These are phyloP conservation scores for Scaptomyza hsui DNA, from an alignment of 1,140 invertebrate genomes.

Conservation along the genomic window DNA sequence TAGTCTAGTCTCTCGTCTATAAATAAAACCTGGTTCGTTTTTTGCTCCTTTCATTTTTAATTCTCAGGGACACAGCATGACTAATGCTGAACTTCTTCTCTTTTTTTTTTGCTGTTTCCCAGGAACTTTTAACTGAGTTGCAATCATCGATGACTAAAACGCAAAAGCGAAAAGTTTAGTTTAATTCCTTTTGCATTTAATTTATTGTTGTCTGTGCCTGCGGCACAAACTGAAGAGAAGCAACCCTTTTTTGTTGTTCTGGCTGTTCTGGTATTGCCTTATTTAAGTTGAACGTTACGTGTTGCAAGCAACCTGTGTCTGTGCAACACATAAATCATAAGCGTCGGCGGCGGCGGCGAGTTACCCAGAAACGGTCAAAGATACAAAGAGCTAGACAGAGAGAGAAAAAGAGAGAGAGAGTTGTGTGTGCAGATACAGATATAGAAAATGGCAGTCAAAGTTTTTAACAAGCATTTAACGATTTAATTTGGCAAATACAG, in stretches of 20 bases:
- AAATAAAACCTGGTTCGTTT: not conserved
- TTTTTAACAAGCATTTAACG: slow-evolving; percentile 83
- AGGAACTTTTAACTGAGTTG: slow-evolving; percentile 53
- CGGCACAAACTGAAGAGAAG: slow-evolving; percentile 33
- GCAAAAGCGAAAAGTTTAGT: slow-evolving; percentile 61
- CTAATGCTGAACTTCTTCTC: slow-evolving; percentile 37
- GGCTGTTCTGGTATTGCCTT: slow-evolving; percentile 58
- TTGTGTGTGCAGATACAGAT: slow-evolving; percentile 35
- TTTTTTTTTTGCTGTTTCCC: slow-evolving; percentile 41
- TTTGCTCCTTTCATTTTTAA: not conserved
- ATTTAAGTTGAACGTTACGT: slow-evolving; percentile 63
- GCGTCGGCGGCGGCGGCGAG: slow-evolving; percentile 50
- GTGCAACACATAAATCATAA: slow-evolving; percentile 72
- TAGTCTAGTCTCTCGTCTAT: not conserved
- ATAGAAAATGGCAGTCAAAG: slow-evolving; percentile 68
- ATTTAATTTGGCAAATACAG: slow-evolving; percentile 79
- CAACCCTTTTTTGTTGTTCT: slow-evolving; percentile 58
- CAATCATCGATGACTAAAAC: slow-evolving; percentile 79
- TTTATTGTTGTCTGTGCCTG: slow-evolving; percentile 70
- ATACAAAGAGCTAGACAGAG: slow-evolving; percentile 52
- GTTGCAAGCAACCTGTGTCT: slow-evolving; percentile 65
- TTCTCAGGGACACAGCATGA: slow-evolving; percentile 27
- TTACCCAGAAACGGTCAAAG: slow-evolving; percentile 61
- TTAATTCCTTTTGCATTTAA: slow-evolving; percentile 77
- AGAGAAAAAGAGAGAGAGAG: slow-evolving; percentile 29